Conservation (phyloP, 1,140 invertebrate genomes). For the Magallana ariakensis region DNA sequence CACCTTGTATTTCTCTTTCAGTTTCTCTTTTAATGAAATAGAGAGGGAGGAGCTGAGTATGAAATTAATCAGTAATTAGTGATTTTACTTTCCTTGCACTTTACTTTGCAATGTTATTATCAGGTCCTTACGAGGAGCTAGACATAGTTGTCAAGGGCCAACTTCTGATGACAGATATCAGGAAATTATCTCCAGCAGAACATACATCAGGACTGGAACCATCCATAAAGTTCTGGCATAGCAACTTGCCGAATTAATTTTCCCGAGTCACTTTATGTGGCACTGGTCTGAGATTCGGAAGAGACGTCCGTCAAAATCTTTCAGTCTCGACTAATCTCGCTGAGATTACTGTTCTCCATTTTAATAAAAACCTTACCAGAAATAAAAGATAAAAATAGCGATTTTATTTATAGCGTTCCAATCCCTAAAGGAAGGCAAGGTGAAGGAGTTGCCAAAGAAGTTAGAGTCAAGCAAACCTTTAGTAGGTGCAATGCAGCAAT, state of each 20-base stretch:
- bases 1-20: too few relatives aligned
- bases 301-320: too few relatives aligned
- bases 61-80: too few relatives aligned
- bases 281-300: too few relatives aligned
- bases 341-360: constrained; percentile 20
- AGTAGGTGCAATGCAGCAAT: constrained; percentile 3
- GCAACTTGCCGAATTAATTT: constrained; percentile 41
- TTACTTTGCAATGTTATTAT: background rate
- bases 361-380: constrained; percentile 38
- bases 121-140: constrained; percentile 38
- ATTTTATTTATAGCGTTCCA: background rate
- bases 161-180: constrained; percentile 47
- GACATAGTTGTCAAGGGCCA: constrained; percentile 13
- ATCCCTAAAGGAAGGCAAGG: constrained; percentile 35
- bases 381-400: background rate
- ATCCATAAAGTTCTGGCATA: constrained; percentile 51
- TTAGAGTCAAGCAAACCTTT: constrained; percentile 40
- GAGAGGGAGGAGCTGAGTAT: too few relatives aligned
- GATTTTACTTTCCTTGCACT: too few relatives aligned
- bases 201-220: constrained; percentile 51
- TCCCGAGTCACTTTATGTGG: too few relatives aligned
- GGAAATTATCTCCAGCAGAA: constrained; percentile 46
- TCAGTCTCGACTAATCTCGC: too few relatives aligned
- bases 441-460: constrained; percentile 38
- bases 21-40: too few relatives aligned